Percentiles rank a stretch among this genome's conserved stretches.
Evolutionary conservation across 1,140 invertebrate genomes (phyloP).

Genomic region (Triops longicaudatus): DNA sequence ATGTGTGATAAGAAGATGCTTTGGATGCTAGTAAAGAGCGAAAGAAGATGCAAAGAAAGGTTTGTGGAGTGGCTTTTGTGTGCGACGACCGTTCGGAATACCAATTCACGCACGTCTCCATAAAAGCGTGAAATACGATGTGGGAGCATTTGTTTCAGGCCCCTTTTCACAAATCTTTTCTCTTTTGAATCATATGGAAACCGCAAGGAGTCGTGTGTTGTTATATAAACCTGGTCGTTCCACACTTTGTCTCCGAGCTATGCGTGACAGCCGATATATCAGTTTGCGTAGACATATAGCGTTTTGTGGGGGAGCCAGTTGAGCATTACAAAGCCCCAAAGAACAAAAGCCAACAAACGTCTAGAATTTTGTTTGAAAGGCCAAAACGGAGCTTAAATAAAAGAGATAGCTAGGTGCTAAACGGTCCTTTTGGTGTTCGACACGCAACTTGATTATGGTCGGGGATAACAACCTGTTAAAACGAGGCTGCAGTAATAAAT

Average conservation of each 20-base stretch:
- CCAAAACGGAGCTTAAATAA: neutral
- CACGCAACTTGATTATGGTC: neutral
- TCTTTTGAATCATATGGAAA: neutral
- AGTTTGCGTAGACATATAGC: neutral
- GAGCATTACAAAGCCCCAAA: no score
- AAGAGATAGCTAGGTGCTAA: neutral
- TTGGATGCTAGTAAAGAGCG: neutral
- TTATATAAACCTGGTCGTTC: neutral
- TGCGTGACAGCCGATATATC: neutral
- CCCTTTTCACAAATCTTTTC: neutral
- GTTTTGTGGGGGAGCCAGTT: neutral
- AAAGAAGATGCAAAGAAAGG: neutral
- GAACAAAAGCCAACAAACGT: no score
- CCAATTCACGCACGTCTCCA: slow-evolving; percentile 10
- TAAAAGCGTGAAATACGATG: slow-evolving; percentile 8
- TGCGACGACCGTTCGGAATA: neutral
- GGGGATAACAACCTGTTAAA: neutral
- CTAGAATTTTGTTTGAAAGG: neutral
- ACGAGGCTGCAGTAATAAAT: neutral
- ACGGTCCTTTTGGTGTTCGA: neutral
- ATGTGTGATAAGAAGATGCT: neutral
- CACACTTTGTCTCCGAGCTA: neutral
- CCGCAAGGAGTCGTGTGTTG: neutral
- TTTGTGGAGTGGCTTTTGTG: neutral
- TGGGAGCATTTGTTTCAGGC: neutral